These are phyloP conservation scores for Karalla daura DNA, from an alignment of 2,797 vertebrate species.

Conservation along the genomic window DNA sequence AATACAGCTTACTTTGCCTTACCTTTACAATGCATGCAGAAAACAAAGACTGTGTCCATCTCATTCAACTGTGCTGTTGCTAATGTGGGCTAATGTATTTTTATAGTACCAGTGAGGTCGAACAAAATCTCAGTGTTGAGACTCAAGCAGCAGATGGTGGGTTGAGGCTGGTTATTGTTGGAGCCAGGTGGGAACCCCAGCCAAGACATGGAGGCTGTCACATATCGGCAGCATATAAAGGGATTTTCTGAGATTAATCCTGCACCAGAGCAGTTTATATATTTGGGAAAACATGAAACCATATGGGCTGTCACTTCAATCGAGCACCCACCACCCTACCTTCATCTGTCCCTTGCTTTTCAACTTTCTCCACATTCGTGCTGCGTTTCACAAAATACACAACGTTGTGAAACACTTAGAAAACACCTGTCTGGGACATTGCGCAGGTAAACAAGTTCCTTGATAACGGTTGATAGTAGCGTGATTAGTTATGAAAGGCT, in stretches of 20 bases:
- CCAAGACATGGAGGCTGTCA: constrained; percentile 45
- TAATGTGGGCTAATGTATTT: constrained; percentile 2
- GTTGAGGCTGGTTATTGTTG: constrained; percentile 35
- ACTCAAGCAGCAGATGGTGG: constrained; percentile 62
- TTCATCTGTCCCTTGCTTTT: neutral
- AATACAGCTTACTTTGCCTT: neutral
- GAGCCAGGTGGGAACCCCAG: constrained; percentile 42
- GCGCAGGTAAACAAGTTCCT: too few species aligned
- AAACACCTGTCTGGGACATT: too few species aligned
- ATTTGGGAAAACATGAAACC: constrained; percentile 26
- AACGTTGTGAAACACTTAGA: too few species aligned
- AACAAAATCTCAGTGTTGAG: constrained; percentile 9
- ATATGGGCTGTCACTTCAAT: neutral
- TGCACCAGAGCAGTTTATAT: constrained; percentile 13
- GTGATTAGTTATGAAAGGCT: too few species aligned
- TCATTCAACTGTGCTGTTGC: neutral
- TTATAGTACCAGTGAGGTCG: constrained; percentile 5
- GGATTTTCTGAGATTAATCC: constrained; percentile 30
- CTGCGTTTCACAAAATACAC: neutral
- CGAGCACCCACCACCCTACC: neutral
- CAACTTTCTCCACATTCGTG: constrained; percentile 33
- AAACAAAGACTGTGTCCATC: neutral
- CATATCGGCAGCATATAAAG: constrained; percentile 20
- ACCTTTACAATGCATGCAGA: constrained; percentile 5
- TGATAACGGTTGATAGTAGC: too few species aligned